Base-by-base conservation (phyloP, 2,797 vertebrate species). In the Pitangus sulphuratus region DNA sequence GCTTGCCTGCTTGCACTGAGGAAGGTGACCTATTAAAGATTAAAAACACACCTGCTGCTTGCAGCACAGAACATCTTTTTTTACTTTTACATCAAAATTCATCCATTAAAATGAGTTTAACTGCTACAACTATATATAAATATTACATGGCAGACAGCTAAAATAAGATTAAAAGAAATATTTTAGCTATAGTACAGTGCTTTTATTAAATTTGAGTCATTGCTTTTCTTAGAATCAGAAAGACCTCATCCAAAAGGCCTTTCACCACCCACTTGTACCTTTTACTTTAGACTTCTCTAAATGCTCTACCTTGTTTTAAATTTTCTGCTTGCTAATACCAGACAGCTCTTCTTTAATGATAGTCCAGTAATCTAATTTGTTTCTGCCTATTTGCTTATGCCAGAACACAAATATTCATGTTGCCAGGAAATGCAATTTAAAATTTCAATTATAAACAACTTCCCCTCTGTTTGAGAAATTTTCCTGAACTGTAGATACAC, bases 11-110 rank as follows among this genome's bases (percentile, higher is more conserved):
- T 98, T 97, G 97, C 98, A 97, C 98, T 96, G 97, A 98, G 98
- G 98, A 98, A 99, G 98, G 98, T 99, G 98, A 99, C 98, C 98
- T 97, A 98, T 97, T 98, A 97, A 97, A 98, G 98, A 98, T 98
- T 98, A 98, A 98, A 98, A 98, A 97, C 97, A 98, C 97, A 98
- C 98, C 98, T 98, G 97, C 98, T 98, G 98, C 97, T 98, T 86
- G 80, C 96, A 97, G 97, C 82, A 84, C 79, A 95, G 97, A 97
- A 97, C 96, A 98, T 97, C 95, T 93, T 97, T 96, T 93, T 97
- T 96, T 95, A 97, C 95, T 98, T 98, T 98, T 95, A 97, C 97
- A 98, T 96, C 93, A 97, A 98, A 98, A 97, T 93, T 93, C 84
- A 89, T 83, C 97, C 97, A 97, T 96, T 98, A 97, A 97, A 98